phyloP scores from a whole-genome alignment of 2,113 vertebrate genomes.

The rabbit (Oryctolagus cuniculus) region DNA sequence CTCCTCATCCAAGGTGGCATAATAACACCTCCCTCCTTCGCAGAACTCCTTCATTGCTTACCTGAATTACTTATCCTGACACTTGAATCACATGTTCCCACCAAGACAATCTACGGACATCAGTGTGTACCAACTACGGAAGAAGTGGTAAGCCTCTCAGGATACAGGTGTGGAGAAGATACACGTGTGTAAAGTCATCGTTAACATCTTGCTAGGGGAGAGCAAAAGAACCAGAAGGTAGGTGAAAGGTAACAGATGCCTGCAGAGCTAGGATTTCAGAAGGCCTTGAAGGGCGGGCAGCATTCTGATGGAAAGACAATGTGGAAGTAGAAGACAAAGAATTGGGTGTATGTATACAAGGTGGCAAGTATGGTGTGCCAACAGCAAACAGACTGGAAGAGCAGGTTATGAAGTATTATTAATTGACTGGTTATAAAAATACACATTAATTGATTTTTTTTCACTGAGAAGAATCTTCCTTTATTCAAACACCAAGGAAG shows the following conservation, averaged over 20 bases:
- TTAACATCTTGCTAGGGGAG: neutral
- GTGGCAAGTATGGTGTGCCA: neutral
- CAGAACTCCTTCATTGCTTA: neutral
- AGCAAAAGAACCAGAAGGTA: neutral
- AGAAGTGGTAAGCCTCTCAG: neutral
- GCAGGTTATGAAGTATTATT: neutral
- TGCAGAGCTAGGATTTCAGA: neutral
- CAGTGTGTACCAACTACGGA: neutral
- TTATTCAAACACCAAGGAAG: constrained; percentile 1
- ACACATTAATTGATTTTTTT: neutral
- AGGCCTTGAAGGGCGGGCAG: neutral
- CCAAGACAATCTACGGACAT: neutral
- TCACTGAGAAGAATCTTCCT: neutral
- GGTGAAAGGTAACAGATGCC: neutral
- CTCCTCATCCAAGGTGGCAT: neutral
- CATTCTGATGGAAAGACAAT: neutral
- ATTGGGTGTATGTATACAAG: no score
- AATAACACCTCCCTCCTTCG: neutral
- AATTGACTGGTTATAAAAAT: neutral
- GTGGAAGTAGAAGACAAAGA: neutral
- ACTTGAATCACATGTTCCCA: neutral
- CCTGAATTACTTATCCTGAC: neutral
- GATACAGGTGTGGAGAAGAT: neutral
- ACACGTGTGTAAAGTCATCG: neutral
- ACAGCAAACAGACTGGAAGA: neutral